Percentiles rank a stretch among this genome's conserved stretches.
Evolutionary conservation across 2,888 invertebrate genomes (phyloP).

Genomic region (Drosophila diplacantha): DNA sequence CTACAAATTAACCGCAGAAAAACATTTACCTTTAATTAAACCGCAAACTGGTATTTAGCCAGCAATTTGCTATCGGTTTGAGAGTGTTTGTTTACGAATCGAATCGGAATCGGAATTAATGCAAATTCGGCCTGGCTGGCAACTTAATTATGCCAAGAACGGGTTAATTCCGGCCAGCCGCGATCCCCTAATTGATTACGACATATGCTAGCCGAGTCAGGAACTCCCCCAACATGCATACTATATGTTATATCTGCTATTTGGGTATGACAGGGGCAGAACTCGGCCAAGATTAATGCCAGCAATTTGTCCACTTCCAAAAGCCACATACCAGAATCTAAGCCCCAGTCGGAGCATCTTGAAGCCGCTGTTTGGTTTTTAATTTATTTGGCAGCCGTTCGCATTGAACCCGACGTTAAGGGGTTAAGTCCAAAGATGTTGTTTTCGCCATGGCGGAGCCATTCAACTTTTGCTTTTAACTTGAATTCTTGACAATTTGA

Average conservation of each 20-base stretch:
- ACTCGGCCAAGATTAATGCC: conserved; percentile 50
- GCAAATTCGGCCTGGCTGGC: conserved; percentile 38
- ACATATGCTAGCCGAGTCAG: conserved; percentile 14
- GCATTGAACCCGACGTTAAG: conserved; percentile 62
- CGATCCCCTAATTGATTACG: conserved; percentile 31
- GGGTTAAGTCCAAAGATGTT: conserved; percentile 56
- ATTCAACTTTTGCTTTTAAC: conserved; percentile 64
- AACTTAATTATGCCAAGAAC: conserved; percentile 62
- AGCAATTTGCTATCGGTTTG: conserved; percentile 35
- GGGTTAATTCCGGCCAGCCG: conserved; percentile 35
- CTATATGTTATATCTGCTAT: background rate
- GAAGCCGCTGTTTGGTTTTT: conserved; percentile 30
- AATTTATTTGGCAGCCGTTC: conserved; percentile 63
- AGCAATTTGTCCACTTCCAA: conserved; percentile 52
- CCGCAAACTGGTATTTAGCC: conserved; percentile 54
- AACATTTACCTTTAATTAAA: conserved; percentile 51
- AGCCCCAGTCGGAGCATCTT: conserved; percentile 24
- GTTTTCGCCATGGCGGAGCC: conserved; percentile 28
- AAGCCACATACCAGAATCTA: conserved; percentile 29
- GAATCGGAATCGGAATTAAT: conserved; percentile 46
- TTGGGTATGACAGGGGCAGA: conserved; percentile 12
- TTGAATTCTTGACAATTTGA: conserved; percentile 34
- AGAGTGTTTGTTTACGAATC: conserved; percentile 30
- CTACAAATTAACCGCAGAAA: conserved; percentile 28
- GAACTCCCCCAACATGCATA: conserved; percentile 31